A percentile compares a stretch with the other conserved stretches of the same genome.
Evolutionary conservation across 2,113 vertebrate genomes (phyloP).

Genomic region (Elanoides forficatus): DNA sequence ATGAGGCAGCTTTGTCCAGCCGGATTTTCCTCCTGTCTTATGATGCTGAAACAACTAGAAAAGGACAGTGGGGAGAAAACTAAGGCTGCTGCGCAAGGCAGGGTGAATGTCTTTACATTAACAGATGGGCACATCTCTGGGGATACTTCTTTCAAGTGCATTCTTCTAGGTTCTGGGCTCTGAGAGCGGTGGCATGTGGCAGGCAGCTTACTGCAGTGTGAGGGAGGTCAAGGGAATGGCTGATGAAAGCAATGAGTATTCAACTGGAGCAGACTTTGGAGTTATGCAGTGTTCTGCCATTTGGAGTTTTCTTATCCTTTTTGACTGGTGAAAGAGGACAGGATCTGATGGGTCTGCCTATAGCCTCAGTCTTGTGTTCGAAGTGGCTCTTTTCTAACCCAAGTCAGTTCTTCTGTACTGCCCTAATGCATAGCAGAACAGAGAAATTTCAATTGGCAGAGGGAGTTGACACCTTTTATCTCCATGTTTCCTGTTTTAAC

Average conservation of each 20-base stretch:
- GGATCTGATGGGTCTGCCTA: background rate
- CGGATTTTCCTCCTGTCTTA: background rate
- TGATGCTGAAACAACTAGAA: background rate
- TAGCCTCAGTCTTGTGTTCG: background rate
- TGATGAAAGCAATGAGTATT: background rate
- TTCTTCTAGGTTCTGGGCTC: background rate
- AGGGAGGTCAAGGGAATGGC: background rate
- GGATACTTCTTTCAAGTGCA: background rate
- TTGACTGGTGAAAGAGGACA: background rate
- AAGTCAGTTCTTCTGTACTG: background rate
- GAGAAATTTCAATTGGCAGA: background rate
- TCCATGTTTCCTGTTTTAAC: background rate
- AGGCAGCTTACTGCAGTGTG: background rate
- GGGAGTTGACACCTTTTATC: background rate
- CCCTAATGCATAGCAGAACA: background rate
- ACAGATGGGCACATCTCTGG: background rate
- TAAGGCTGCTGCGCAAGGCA: background rate
- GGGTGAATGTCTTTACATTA: background rate
- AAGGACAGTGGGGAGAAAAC: background rate
- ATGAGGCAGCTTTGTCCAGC: background rate
- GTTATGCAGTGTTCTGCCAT: background rate
- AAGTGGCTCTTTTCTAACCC: background rate
- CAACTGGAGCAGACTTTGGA: background rate
- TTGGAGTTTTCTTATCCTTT: background rate
- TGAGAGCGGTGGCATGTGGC: background rate